These are phyloP conservation scores for Aythya baeri DNA, from an alignment of 2,113 vertebrate genomes.

Conservation along the genomic window DNA sequence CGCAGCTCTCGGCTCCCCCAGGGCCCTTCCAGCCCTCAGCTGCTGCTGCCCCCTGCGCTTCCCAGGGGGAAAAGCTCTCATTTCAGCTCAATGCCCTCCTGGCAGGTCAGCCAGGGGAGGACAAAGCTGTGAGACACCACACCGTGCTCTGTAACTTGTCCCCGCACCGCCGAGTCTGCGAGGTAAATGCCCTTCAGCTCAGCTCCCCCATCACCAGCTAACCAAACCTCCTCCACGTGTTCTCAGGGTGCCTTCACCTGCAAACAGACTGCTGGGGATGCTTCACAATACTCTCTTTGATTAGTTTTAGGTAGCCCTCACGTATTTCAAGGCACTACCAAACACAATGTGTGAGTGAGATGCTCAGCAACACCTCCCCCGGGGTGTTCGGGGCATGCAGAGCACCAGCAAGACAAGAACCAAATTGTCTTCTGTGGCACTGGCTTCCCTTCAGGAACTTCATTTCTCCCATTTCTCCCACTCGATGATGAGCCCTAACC, in stretches of 20 bases:
- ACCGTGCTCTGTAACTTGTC: background rate
- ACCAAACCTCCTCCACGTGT: background rate
- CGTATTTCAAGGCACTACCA: background rate
- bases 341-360: background rate
- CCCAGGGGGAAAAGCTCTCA: background rate
- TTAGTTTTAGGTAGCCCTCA: background rate
- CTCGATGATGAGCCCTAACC: background rate
- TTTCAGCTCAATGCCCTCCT: background rate
- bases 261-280: background rate
- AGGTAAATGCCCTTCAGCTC: background rate
- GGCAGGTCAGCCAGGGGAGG: background rate
- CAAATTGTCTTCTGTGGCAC: background rate
- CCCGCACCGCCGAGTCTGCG: background rate
- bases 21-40: background rate
- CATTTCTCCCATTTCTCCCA: background rate
- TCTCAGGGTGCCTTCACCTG: background rate
- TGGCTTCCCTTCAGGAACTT: background rate
- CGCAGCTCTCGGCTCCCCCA: background rate
- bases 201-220: background rate
- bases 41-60: background rate
- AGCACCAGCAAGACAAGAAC: background rate
- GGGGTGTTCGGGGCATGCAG: background rate
- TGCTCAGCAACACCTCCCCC: background rate
- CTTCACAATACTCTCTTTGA: background rate
- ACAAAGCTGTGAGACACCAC: background rate